Evolutionary conservation across 92 coral and sea anemone species (phyloP).

Genomic region (Umimayanthus chanpuru): DNA sequence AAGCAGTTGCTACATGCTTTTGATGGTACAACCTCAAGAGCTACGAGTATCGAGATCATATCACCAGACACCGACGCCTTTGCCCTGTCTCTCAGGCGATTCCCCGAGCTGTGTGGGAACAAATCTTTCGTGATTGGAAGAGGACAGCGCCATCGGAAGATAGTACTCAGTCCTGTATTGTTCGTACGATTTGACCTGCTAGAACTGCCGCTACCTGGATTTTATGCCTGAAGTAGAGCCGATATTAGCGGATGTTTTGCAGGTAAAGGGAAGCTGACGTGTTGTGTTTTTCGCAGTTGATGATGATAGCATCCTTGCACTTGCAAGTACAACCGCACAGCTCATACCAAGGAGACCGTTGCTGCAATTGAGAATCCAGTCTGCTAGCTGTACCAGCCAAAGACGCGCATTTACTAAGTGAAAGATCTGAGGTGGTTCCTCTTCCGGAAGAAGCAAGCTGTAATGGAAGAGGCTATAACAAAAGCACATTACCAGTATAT

Average conservation of each 20-base stretch:
- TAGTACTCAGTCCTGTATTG: no score
- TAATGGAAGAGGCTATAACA: background rate
- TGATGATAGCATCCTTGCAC: slow-evolving; percentile 30
- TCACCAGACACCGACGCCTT: no score
- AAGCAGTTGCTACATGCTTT: no score
- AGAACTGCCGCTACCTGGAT: slow-evolving; percentile 58
- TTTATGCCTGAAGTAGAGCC: slow-evolving; percentile 45
- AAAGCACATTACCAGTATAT: slow-evolving; percentile 7
- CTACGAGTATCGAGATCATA: no score
- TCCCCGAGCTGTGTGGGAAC: no score
- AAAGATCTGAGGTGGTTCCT: slow-evolving; percentile 42
- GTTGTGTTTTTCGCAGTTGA: slow-evolving; percentile 40
- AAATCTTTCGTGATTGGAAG: no score
- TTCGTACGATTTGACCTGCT: slow-evolving; percentile 49
- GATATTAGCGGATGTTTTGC: slow-evolving; percentile 55
- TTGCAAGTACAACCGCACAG: slow-evolving; percentile 34
- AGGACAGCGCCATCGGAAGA: no score
- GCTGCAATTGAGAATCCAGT: slow-evolving; percentile 39
- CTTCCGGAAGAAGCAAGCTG: slow-evolving; percentile 31
- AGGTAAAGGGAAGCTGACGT: slow-evolving; percentile 37
- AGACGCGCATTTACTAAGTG: slow-evolving; percentile 7
- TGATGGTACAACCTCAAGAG: no score
- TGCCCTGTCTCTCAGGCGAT: no score
- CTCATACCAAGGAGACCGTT: slow-evolving; percentile 14
- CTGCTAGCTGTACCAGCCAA: slow-evolving; percentile 41